Conservation (phyloP, 2,888 invertebrate species). For the Thymelicus acteon region DNA sequence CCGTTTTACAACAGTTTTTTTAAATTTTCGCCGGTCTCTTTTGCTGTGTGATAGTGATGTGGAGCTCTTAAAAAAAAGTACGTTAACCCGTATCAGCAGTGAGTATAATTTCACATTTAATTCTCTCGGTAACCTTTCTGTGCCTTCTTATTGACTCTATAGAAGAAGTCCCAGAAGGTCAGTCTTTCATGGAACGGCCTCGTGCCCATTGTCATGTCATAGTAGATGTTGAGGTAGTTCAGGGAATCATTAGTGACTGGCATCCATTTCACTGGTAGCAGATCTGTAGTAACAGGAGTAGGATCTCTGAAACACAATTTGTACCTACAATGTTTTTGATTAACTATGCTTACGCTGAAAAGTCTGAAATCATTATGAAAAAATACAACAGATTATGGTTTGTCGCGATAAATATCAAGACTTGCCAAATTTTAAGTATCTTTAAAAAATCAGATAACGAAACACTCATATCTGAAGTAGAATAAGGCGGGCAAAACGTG, state of each 20-base stretch:
- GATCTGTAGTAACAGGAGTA: slow-evolving; percentile 51
- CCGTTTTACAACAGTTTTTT: too few species aligned
- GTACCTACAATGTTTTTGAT: not conserved
- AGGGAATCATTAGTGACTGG: slow-evolving; percentile 31
- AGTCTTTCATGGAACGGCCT: slow-evolving; percentile 48
- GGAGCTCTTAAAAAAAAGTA: too few species aligned
- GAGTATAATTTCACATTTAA: not conserved
- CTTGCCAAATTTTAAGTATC: too few species aligned
- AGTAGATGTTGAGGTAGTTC: slow-evolving; percentile 45
- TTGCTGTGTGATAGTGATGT: too few species aligned
- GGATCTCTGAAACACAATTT: slow-evolving; percentile 47
- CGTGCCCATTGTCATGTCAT: slow-evolving; percentile 37
- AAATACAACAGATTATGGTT: too few species aligned
- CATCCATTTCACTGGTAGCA: slow-evolving; percentile 37
- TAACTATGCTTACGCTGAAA: not conserved
- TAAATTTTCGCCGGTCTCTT: too few species aligned
- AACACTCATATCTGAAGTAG: too few species aligned
- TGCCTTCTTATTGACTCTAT: slow-evolving; percentile 36
- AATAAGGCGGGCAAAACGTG: too few species aligned
- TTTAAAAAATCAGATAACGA: too few species aligned
- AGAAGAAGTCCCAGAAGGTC: slow-evolving; percentile 53
- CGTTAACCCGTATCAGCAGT: too few species aligned
- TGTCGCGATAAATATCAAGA: too few species aligned
- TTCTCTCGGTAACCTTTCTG: slow-evolving; percentile 2
- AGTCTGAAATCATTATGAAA: slow-evolving; percentile 32